Evolutionary conservation across 2,888 invertebrate species (phyloP).

Genomic region (Hartigia nigra): DNA sequence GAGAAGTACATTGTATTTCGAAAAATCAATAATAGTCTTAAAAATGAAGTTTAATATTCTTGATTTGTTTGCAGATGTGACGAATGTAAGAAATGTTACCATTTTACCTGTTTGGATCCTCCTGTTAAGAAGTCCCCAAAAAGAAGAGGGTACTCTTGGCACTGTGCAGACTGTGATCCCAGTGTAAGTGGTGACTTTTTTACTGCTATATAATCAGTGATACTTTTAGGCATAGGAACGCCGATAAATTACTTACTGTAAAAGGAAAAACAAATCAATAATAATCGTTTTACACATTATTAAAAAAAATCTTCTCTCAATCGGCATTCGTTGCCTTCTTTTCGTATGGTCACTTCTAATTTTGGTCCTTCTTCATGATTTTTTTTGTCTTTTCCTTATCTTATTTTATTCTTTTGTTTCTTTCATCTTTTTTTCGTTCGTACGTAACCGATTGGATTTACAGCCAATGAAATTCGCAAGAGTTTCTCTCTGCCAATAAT

Average conservation of each 20-base stretch:
- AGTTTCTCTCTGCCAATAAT: not conserved
- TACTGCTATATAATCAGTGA: slow-evolving; percentile 25
- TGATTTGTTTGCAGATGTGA: slow-evolving; percentile 77
- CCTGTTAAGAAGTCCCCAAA: slow-evolving; percentile 95
- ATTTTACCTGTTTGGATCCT: slow-evolving; percentile 93
- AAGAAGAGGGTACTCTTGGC: slow-evolving; percentile 94
- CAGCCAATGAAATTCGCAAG: not conserved
- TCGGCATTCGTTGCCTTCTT: slow-evolving; percentile 7
- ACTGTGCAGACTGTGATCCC: slow-evolving; percentile 94
- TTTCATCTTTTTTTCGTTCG: not conserved
- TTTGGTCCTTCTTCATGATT: slow-evolving; percentile 9
- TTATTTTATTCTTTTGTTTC: slow-evolving; percentile 2
- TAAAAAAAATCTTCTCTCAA: slow-evolving; percentile 19
- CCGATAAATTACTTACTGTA: slow-evolving; percentile 17
- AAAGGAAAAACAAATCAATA: slow-evolving; percentile 13
- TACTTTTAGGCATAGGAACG: slow-evolving; percentile 20
- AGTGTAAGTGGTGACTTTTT: slow-evolving; percentile 72
- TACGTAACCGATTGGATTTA: not conserved
- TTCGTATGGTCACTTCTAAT: slow-evolving; percentile 11
- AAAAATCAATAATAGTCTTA: not conserved
- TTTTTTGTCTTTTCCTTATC: slow-evolving; percentile 2
- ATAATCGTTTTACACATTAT: slow-evolving; percentile 24
- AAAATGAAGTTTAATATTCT: slow-evolving; percentile 3
- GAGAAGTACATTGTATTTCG: not conserved
- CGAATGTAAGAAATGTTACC: slow-evolving; percentile 90